These are phyloP conservation scores for Sebastes minor DNA, from an alignment of 2,797 vertebrate genomes.

Conservation along the genomic window DNA sequence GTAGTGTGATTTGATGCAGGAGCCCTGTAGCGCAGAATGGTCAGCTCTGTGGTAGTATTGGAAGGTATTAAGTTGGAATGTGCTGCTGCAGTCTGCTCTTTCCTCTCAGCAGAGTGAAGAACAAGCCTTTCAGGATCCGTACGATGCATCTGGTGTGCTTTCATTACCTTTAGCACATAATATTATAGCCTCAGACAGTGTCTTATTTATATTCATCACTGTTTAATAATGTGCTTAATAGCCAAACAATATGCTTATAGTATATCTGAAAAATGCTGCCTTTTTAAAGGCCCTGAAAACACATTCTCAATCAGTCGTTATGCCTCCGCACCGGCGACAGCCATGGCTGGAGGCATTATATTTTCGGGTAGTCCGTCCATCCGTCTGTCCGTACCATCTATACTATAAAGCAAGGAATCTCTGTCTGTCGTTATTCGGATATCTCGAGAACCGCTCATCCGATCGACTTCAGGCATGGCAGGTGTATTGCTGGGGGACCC, in stretches of 20 bases:
- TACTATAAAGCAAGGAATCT: no score
- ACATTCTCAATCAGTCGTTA: no score
- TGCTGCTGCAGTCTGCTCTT: background rate
- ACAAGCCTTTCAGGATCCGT: constrained; percentile 18
- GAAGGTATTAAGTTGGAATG: background rate
- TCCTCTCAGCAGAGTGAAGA: background rate
- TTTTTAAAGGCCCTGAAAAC: background rate
- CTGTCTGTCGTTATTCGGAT: no score
- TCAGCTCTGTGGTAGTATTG: background rate
- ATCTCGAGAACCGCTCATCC: no score
- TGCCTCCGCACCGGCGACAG: no score
- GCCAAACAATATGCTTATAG: background rate
- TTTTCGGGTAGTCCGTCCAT: no score
- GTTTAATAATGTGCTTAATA: background rate
- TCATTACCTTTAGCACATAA: background rate
- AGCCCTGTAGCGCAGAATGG: no score
- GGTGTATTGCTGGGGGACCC: no score
- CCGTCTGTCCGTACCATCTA: no score
- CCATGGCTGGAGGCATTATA: no score
- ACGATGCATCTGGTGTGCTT: background rate
- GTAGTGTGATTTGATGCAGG: no score
- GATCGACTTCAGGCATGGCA: no score
- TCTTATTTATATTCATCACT: background rate
- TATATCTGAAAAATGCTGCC: background rate
- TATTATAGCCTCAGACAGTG: background rate